Evolutionary conservation across 1,140 invertebrate species (phyloP).

Genomic region (Prorops nasuta): DNA sequence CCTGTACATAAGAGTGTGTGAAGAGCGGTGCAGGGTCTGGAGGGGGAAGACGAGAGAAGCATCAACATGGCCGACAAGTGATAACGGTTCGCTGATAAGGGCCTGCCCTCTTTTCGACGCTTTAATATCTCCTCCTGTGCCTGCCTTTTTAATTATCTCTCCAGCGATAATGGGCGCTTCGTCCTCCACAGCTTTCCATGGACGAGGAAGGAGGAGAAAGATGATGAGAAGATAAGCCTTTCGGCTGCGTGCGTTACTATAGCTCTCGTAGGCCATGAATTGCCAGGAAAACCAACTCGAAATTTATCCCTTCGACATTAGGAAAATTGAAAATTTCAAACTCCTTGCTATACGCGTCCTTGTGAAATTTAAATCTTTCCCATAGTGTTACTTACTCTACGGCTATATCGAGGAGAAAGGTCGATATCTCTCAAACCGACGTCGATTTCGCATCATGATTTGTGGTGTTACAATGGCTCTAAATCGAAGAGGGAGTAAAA

Average conservation of each 20-base stretch:
- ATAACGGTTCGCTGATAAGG: constrained; percentile 40
- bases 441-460: no score
- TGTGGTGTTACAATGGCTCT: no score
- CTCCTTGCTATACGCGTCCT: no score
- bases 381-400: no score
- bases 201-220: constrained; percentile 4
- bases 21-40: not conserved
- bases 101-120: constrained; percentile 24
- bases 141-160: constrained; percentile 49
- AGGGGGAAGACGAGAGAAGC: constrained; percentile 5
- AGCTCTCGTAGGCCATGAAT: no score
- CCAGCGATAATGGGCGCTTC: constrained; percentile 36
- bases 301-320: no score
- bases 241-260: not conserved
- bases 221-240: constrained; percentile 16
- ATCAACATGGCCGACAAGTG: constrained; percentile 24
- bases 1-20: not conserved
- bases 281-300: no score
- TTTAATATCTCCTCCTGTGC: constrained; percentile 41
- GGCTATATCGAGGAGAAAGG: no score
- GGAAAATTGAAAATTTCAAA: no score
- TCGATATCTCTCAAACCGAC: no score
- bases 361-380: no score
- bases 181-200: constrained; percentile 27
- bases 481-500: no score